Conservation (phyloP, 2,113 vertebrate species). For the Sialia sialis region DNA sequence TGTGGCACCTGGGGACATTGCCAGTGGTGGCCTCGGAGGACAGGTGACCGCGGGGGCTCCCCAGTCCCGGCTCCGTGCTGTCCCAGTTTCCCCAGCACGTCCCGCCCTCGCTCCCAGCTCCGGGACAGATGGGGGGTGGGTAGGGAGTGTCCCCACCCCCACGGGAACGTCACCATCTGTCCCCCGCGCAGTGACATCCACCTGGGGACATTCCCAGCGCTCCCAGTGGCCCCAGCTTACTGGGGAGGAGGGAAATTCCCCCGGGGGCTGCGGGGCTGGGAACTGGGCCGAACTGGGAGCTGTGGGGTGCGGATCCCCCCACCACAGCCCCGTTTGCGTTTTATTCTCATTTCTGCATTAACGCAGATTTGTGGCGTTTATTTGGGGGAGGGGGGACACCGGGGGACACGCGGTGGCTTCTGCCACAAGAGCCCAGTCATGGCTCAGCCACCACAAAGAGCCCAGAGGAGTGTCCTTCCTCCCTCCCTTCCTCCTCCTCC, state of each 20-base stretch:
- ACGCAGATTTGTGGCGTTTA: neutral
- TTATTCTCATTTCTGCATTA: neutral
- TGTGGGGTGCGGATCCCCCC: neutral
- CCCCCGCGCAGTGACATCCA: neutral
- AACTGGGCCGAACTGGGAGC: neutral
- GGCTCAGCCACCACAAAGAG: neutral
- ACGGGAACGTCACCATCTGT: neutral
- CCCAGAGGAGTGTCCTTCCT: neutral
- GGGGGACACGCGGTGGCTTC: neutral
- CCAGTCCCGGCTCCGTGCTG: neutral
- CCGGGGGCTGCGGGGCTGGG: too few relatives aligned
- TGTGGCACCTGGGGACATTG: neutral
- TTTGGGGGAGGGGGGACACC: neutral
- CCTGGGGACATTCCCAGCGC: neutral
- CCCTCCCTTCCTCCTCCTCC: neutral
- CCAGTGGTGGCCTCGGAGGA: neutral
- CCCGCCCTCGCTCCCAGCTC: neutral
- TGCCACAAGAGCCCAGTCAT: neutral
- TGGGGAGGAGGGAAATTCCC: neutral
- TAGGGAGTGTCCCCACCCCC: neutral
- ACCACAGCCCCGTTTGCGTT: neutral
- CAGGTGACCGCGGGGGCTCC: neutral
- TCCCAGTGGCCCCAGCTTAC: neutral
- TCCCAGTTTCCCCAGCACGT: neutral
- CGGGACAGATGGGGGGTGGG: neutral